Percentiles rank a stretch among this genome's conserved stretches.
Evolutionary conservation across 1,140 invertebrate species (phyloP).

Genomic region (Thaumetopoea pityocampa): DNA sequence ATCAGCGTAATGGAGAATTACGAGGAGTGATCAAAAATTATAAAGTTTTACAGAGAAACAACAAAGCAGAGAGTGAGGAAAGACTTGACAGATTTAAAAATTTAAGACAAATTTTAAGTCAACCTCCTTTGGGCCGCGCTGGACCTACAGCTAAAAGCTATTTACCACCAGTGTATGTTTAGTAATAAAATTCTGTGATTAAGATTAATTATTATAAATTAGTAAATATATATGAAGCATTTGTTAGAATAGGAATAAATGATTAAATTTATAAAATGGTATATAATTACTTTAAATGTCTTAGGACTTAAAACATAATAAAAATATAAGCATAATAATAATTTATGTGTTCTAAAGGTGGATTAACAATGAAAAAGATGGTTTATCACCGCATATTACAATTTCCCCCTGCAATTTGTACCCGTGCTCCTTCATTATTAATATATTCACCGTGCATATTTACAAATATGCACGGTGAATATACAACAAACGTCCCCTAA

Average conservation of each 20-base stretch:
- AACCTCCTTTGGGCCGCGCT: conserved; percentile 58
- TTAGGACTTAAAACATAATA: no score
- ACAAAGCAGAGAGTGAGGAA: conserved; percentile 26
- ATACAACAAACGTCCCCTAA: no score
- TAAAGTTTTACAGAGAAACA: conserved; percentile 58
- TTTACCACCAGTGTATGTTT: conserved; percentile 53
- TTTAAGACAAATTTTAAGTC: conserved; percentile 32
- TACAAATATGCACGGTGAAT: no score
- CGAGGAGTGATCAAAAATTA: conserved; percentile 62
- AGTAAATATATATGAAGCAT: conserved; percentile 56
- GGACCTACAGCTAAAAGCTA: conserved; percentile 64
- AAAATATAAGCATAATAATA: no score
- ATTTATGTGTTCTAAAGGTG: no score
- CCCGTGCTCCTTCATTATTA: no score
- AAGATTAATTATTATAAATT: conserved; percentile 21
- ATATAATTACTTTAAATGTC: neutral
- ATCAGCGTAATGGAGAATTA: conserved; percentile 41
- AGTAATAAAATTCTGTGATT: conserved; percentile 46
- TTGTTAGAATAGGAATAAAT: conserved; percentile 44
- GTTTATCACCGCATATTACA: no score
- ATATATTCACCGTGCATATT: no score
- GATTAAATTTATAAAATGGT: conserved; percentile 7
- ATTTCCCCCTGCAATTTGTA: no score
- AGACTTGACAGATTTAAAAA: conserved; percentile 24
- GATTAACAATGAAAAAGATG: no score